Conservation (phyloP, 2,888 invertebrate genomes). For the Drosophila testacea region DNA sequence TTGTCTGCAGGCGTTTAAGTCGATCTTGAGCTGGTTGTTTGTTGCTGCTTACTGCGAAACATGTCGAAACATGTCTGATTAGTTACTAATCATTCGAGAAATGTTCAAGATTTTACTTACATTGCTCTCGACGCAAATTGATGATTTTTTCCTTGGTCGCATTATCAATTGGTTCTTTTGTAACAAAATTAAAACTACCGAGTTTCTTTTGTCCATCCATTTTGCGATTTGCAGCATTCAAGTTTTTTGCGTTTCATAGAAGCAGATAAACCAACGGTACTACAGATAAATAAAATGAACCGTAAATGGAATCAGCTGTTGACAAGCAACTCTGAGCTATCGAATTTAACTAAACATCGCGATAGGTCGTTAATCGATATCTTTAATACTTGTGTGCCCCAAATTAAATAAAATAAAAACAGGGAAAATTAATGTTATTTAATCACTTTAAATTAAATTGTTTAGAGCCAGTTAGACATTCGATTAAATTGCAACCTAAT, state of each 20-base stretch:
- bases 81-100: not conserved
- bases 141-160: not conserved
- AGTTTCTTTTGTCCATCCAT: slow-evolving; percentile 4
- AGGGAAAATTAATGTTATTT: too few species aligned
- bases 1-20: slow-evolving; percentile 73
- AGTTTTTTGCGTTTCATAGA: slow-evolving; percentile 12
- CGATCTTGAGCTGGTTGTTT: slow-evolving; percentile 76
- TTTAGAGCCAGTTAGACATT: too few species aligned
- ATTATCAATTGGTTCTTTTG: not conserved
- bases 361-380: not conserved
- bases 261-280: slow-evolving; percentile 12
- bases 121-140: slow-evolving; percentile 12
- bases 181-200: not conserved
- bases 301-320: slow-evolving; percentile 17
- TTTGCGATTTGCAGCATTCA: not conserved
- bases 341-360: not conserved
- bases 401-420: too few species aligned
- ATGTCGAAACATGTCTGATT: slow-evolving; percentile 2
- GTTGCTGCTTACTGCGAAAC: slow-evolving; percentile 13
- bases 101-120: slow-evolving; percentile 6
- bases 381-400: too few species aligned
- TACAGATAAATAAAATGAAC: slow-evolving; percentile 6
- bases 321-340: not conserved
- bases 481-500: too few species aligned
- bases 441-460: too few species aligned